A percentile compares a stretch with the other conserved stretches of the same genome.
phyloP scores from a whole-genome alignment of 2,797 vertebrate species.

The Euthynnus affinis region DNA sequence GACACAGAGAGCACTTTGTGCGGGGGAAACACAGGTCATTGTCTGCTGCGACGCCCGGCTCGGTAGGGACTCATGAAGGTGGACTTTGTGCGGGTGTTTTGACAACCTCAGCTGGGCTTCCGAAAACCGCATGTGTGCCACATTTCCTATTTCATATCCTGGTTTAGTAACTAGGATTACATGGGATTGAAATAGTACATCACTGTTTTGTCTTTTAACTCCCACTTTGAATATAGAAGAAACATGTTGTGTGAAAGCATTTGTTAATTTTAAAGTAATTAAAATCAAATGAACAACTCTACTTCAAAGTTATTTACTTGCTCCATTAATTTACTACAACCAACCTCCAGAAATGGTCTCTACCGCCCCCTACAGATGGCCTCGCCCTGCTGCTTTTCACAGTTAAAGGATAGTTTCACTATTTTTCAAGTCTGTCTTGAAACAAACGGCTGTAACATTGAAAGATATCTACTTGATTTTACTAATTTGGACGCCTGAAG shows the following conservation, averaged over 20 bases:
- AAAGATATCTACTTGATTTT: too few species aligned
- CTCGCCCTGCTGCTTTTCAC: not conserved
- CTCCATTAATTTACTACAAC: slow-evolving; percentile 8
- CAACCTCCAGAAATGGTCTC: slow-evolving; percentile 31
- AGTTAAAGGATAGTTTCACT: too few species aligned
- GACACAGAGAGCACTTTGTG: slow-evolving; percentile 86
- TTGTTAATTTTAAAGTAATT: not conserved
- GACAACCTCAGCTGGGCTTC: slow-evolving; percentile 79
- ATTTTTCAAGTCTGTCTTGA: too few species aligned
- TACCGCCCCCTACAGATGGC: slow-evolving; percentile 54
- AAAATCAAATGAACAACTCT: not conserved
- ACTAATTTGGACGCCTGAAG: too few species aligned
- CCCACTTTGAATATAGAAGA: not conserved
- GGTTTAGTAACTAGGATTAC: slow-evolving; percentile 51
- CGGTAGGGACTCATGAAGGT: slow-evolving; percentile 73
- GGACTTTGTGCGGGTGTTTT: slow-evolving; percentile 81
- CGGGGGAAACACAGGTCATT: slow-evolving; percentile 80
- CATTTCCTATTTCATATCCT: slow-evolving; percentile 74
- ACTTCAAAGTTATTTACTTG: not conserved
- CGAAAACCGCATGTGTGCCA: slow-evolving; percentile 60
- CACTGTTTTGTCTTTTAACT: slow-evolving; percentile 3
- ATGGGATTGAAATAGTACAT: slow-evolving; percentile 28
- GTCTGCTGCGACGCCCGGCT: slow-evolving; percentile 74
- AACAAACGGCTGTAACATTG: too few species aligned
- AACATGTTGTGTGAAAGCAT: not conserved